phyloP scores from a whole-genome alignment of 2,113 vertebrate species.

The Micromys minutus region DNA sequence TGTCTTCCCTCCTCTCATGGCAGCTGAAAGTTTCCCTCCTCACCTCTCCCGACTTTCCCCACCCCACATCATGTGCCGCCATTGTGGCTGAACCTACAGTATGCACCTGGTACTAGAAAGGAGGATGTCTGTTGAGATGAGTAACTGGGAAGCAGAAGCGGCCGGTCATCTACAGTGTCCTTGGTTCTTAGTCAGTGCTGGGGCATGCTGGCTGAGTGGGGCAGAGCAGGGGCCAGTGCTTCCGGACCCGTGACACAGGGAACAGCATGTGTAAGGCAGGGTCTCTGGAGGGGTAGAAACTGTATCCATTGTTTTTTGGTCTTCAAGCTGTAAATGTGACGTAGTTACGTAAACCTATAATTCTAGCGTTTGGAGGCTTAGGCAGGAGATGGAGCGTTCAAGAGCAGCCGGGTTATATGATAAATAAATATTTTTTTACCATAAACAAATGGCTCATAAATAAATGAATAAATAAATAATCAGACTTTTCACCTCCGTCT shows the following conservation, averaged over 20 bases:
- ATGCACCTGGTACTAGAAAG: conserved; percentile 2
- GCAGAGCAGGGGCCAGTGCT: not conserved
- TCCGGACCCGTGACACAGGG: not conserved
- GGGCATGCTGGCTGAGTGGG: not conserved
- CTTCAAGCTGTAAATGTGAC: not conserved
- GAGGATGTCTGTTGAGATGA: not conserved
- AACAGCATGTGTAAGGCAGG: too few species aligned
- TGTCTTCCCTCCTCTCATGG: not conserved
- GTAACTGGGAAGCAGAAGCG: not conserved
- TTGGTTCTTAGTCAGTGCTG: not conserved
- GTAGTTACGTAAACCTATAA: not conserved
- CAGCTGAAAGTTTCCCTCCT: not conserved
- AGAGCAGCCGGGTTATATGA: not conserved
- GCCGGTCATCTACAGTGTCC: not conserved
- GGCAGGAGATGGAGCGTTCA: not conserved
- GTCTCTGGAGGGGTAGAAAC: not conserved
- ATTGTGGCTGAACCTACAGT: conserved; percentile 5
- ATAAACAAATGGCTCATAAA: not conserved
- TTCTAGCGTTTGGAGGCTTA: too few species aligned
- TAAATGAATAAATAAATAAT: not conserved
- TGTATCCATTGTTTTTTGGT: not conserved
- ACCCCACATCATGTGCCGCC: not conserved
- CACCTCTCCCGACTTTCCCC: not conserved
- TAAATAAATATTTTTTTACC: too few species aligned
- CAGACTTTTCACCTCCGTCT: not conserved